Evolutionary conservation across 2,797 vertebrate species (phyloP), one percentile per base, ranked within the genome.

Genomic region (Squalus acanthias): DNA sequence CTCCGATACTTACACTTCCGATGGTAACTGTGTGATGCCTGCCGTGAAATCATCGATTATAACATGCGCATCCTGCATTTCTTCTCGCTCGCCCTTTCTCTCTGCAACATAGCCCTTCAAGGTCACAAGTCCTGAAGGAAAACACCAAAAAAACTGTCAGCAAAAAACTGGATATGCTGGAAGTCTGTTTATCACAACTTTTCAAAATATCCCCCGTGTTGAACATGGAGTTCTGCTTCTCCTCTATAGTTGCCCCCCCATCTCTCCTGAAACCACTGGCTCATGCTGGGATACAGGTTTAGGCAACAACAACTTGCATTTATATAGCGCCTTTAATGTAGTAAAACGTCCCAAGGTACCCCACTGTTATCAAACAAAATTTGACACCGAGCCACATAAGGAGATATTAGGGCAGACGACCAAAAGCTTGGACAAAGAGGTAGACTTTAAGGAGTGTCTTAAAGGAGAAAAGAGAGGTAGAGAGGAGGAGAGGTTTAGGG

Each of bases 41-140:
- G 97, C 95, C 0, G 97, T 98, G 97, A 99, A 98, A 96, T 99
- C 98, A 0, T 99, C 98, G 87, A 99, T 97, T 97, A 99, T 97
- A 74, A 99, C 98, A 0, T 99, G 99, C 70, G 99, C 99, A 10
- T 99, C 99, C 98, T 99, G 99, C 99, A 99, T 99, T 97, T 99
- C 99, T 22, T 99, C 99, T 65, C 99, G 97, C 97, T 99, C 99
- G 0, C 99, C 99, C 17, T 98, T 98, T 69, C 99, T 97, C 89
- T 99, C 98, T 0, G 99, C 98, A 96, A 99, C 98, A 0, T 98
- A 99, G 96, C 98, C 99, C 96, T 97, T 98, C 96, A 99, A 97
- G 60, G 97, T 97, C 0, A 99, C 97, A 88, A 98, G 94, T 53
- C 97, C 98, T 97, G 97, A 96, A 57, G 97, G 82, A 97, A 72